Evolutionary conservation across 2,113 vertebrate genomes (phyloP).

Genomic region (Seriola dumerili): DNA sequence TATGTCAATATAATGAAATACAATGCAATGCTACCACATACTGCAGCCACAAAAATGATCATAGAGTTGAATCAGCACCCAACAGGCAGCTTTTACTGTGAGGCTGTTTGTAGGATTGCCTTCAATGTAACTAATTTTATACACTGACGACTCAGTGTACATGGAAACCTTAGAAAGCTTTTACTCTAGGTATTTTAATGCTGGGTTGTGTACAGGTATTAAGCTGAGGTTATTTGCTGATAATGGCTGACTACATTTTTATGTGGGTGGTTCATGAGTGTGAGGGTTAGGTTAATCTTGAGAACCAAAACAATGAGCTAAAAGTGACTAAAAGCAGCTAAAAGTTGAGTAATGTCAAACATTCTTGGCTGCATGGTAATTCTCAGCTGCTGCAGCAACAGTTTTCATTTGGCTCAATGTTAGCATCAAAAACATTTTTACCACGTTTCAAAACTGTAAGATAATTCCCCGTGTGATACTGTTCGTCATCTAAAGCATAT

Average conservation of each 20-base stretch:
- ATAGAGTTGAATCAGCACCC: too few species aligned
- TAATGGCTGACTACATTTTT: background rate
- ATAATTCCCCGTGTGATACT: background rate
- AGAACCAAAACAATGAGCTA: background rate
- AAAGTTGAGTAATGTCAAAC: background rate
- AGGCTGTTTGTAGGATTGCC: too few species aligned
- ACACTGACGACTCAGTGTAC: background rate
- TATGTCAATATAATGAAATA: background rate
- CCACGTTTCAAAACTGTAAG: background rate
- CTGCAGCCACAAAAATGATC: background rate
- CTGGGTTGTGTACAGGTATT: too few species aligned
- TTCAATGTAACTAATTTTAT: too few species aligned
- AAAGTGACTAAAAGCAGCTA: background rate
- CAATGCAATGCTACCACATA: background rate
- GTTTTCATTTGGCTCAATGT: background rate
- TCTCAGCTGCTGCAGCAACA: too few species aligned
- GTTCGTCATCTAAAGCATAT: background rate
- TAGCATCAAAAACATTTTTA: background rate
- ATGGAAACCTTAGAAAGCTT: background rate
- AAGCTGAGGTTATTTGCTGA: too few species aligned
- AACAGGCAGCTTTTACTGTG: too few species aligned
- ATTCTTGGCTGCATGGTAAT: too few species aligned
- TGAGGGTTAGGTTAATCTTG: too few species aligned
- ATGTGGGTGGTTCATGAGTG: too few species aligned
- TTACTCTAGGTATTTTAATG: background rate